These are phyloP conservation scores for Leucoptera coffeella DNA, from an alignment of 2,888 invertebrate genomes.

Conservation along the genomic window DNA sequence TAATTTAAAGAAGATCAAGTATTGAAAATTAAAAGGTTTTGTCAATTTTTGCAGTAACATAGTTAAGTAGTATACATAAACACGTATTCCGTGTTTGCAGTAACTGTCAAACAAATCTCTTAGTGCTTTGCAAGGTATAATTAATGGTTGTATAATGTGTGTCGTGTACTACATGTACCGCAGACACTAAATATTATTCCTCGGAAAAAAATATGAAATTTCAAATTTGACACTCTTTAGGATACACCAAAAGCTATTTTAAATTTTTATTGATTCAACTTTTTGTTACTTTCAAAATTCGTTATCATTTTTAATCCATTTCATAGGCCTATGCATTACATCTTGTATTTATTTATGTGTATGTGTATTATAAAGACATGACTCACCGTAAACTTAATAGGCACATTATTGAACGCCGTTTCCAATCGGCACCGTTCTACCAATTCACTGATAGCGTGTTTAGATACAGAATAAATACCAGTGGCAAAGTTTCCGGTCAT, in stretches of 20 bases:
- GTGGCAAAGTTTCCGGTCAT: background rate
- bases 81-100: no score
- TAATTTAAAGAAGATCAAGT: no score
- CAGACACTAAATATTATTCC: background rate
- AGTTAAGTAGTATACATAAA: background rate
- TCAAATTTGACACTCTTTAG: background rate
- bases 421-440: slow-evolving; percentile 2
- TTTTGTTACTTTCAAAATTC: background rate
- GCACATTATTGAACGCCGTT: slow-evolving; percentile 1
- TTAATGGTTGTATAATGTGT: no score
- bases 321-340: background rate
- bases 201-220: background rate
- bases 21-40: no score
- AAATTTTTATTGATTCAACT: background rate
- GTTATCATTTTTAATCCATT: background rate
- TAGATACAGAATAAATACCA: slow-evolving; percentile 1
- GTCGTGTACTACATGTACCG: no score
- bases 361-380: no score
- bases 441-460: slow-evolving; percentile 3
- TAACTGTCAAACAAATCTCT: no score
- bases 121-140: no score
- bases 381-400: slow-evolving; percentile 4
- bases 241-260: background rate
- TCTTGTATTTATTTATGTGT: no score
- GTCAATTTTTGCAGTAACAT: no score